Percentiles rank a stretch among this genome's conserved stretches.
phyloP scores from a whole-genome alignment of 2,113 vertebrate species.

The Axis porcinus region DNA sequence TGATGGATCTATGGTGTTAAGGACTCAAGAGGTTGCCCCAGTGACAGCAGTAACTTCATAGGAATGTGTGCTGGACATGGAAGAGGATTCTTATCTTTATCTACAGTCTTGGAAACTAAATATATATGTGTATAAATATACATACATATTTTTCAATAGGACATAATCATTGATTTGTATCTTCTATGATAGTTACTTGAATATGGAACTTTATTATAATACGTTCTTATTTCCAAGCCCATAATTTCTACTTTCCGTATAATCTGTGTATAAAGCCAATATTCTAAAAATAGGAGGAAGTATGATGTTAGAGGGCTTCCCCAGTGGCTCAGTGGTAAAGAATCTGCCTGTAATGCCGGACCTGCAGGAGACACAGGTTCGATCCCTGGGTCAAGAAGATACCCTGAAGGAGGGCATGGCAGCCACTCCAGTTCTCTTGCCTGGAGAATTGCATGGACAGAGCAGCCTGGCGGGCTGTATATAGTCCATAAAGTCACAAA shows the following conservation, averaged over 20 bases:
- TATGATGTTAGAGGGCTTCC: neutral
- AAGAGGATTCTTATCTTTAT: neutral
- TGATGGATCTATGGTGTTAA: neutral
- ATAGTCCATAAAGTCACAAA: neutral
- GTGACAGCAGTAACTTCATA: neutral
- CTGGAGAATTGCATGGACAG: neutral
- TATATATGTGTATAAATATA: neutral
- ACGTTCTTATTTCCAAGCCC: neutral
- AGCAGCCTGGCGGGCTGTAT: neutral
- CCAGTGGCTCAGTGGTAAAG: neutral
- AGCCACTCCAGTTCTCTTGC: neutral
- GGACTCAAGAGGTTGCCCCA: neutral
- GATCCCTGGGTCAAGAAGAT: neutral
- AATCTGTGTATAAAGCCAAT: neutral
- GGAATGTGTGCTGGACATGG: neutral
- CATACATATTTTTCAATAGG: neutral
- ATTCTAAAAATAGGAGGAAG: neutral
- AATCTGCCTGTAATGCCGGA: neutral
- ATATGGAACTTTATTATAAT: neutral
- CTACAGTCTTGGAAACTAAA: neutral
- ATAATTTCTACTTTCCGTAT: neutral
- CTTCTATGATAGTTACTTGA: neutral
- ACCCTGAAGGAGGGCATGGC: neutral
- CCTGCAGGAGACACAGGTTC: neutral
- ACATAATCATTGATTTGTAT: neutral